Base-by-base conservation (phyloP, 2,888 invertebrate species). In the Tiphia femorata region DNA sequence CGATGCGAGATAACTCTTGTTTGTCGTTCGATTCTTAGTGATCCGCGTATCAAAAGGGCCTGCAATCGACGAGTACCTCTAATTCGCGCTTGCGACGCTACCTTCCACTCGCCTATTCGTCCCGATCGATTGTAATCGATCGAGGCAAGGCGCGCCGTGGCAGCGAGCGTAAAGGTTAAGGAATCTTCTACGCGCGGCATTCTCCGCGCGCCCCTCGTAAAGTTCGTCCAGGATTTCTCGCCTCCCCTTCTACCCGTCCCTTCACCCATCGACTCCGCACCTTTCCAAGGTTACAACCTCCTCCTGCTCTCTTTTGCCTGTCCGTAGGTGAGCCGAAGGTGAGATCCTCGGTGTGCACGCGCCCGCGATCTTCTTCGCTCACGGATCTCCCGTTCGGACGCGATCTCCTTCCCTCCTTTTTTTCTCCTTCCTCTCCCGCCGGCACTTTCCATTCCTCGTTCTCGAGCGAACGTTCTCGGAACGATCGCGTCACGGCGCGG, bases 401-500 rank as follows among this genome's bases (percentile, higher is more conserved):
- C 54, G 57, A 44, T 54, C 51, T 52, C 59, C 43, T 48, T 37
- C 53, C 54, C 52, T 47, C 52, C 46, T 53, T 33, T 49, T 25
- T 50, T 23, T 38, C 52, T 51, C 42, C 40, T 42, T 27, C 33
- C 41, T 30, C 25, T 50, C 20, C 25, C 30, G 51, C 51, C 41
- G 46, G 37, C 52, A 49, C 47, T 23, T 38, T 40, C 20, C 21
- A 33, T 21, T 25, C 42, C 8, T 27, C 58, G 33, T 49, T 21
- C 56, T 54, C 58, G 8, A 6, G 8, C 8, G 5, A 8, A 54
- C 67, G 55, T 74, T 76, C 74, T 70, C 62, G 66, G 74, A 75
- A 79, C 75, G 78, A 79, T 77, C 78, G 75, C 73, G 71, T 47
- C 65, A 53, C 70, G 72, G 59, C 67, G 62, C 62, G 64, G 61